Base-by-base conservation (phyloP, 1,140 invertebrate species). In the Wiebesia pumilae region DNA sequence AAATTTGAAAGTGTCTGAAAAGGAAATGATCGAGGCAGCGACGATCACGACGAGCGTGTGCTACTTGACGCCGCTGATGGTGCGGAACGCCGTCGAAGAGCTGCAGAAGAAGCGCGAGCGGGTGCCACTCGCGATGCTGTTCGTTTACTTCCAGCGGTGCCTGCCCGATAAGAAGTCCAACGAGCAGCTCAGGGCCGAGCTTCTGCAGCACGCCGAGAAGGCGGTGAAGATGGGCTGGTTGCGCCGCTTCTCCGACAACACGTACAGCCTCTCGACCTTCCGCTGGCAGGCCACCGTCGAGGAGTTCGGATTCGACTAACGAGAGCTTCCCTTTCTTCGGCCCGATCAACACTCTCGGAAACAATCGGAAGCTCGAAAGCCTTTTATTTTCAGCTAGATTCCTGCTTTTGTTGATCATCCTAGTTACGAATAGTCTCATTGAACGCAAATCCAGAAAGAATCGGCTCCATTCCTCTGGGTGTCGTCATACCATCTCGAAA, bases 41-140 rank as follows among this genome's bases (percentile, higher is more conserved):
- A 9, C 35, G 21, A 54, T 0, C 12, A 85, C 73, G 54, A 12
- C n/a, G 27, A 30, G 33, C 58, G 2, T 9, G 0, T n/a, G 62
- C 38, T 35, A 14, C 35, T 12, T 86, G n/a, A 51, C 85, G 0
- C 67, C 71, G 38, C 1, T 51, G 51, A 7, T 80, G 62, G 58
- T 87, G 0, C 65, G 81, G 6, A 83, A 87, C 3, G 86, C 83
- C 6, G 78, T 87, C 0, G 67, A 84, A 78, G 82, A 84, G 33
- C 51, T 87, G 14, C 82, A 84, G 38, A 81, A 81, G 69, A 58
- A n/a, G 30, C 86, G 82, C 0, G 67, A 79, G 1, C 82, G 78
- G 6, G 78, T 87, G 14, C 38, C 86, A 7, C 12, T 87, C 1
- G 3, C 9, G 12, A 0, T 87, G 54, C 47, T 87, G 51, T 10